Evolutionary conservation across 2,797 vertebrate species (phyloP).

Genomic region (Phalanger gymnotis): DNA sequence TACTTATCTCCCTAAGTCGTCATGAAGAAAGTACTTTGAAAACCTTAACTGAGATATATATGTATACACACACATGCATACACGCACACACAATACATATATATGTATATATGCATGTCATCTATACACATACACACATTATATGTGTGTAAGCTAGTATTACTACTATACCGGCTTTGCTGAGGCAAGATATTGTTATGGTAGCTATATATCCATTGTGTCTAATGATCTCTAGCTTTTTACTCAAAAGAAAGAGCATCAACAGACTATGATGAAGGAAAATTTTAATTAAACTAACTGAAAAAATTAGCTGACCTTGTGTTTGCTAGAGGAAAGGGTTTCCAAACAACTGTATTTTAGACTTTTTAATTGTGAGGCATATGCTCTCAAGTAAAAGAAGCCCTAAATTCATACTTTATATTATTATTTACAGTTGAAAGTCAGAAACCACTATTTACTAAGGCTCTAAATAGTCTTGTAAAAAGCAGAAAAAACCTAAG

Average conservation of each 20-base stretch:
- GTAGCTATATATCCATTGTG: neutral
- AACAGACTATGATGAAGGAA: neutral
- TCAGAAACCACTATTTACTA: slow-evolving; percentile 22
- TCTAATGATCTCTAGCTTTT: neutral
- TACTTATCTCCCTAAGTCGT: neutral
- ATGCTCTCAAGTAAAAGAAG: slow-evolving; percentile 41
- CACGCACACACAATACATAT: too few relatives aligned
- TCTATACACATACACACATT: too few relatives aligned
- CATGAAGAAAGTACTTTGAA: neutral
- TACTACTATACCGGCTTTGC: neutral
- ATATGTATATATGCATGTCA: neutral
- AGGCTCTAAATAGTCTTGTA: slow-evolving; percentile 1
- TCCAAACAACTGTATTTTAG: neutral
- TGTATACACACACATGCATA: too few relatives aligned
- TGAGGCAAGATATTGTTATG: neutral
- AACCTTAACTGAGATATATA: neutral
- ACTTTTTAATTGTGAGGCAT: neutral
- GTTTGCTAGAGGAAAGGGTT: neutral
- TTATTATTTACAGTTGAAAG: slow-evolving; percentile 28
- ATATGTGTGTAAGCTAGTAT: too few relatives aligned
- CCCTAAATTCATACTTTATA: neutral
- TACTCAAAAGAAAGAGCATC: neutral
- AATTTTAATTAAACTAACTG: neutral
- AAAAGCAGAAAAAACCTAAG: neutral
- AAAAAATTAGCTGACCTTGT: neutral